Base-by-base conservation (phyloP, 2,113 vertebrate species). In the Hemichromis elongatus region DNA sequence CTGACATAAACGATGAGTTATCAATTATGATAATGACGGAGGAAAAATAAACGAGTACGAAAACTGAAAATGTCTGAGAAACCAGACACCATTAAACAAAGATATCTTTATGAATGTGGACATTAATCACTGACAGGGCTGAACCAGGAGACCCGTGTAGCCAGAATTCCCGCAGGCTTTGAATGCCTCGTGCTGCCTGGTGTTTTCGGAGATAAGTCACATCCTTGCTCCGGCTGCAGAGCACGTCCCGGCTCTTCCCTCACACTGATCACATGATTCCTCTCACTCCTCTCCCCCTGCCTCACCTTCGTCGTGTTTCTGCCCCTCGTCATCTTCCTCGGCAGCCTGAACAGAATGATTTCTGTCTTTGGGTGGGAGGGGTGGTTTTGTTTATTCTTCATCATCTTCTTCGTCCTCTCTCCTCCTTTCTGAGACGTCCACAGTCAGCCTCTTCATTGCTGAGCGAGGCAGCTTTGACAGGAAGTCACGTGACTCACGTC, bases 311-410 rank as follows among this genome's bases (percentile, higher is more conserved):
- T 75, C 19, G 12, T 6, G 5, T 26, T 24, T 68, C 18, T 52
- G 16, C 50, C 80, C 78, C 37, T 61, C 68, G 18, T 6, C n/a
- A 66, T 81, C 79, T 52, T 63, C 47, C 33, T 40, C 77, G 24
- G 24, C 90, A 91, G 82, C 84, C 92, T 92, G 84, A 83, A 86
- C 77, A 75, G 85, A 91, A 83, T 86, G 77, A 89, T 89, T 88
- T 66, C 61, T 40, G 21, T 4, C n/a, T 21, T 21, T 21, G 30
- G 30, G 28, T 33, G 57, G 57, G 57, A 19, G 57, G 57, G 9
- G 59, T 3, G 35, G 30, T 59, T 33, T 59, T 59, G 8, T 63
- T 35, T n/a, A 35, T 61, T 35, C 57, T 61, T 61, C 30, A 30
- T 33, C 6, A 2, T 33, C 5, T 33, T 33, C 37, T 40, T 40